A percentile compares a stretch with the other conserved stretches of the same genome.
phyloP scores from a whole-genome alignment of 2,113 vertebrate genomes.

The Pandion haliaetus region DNA sequence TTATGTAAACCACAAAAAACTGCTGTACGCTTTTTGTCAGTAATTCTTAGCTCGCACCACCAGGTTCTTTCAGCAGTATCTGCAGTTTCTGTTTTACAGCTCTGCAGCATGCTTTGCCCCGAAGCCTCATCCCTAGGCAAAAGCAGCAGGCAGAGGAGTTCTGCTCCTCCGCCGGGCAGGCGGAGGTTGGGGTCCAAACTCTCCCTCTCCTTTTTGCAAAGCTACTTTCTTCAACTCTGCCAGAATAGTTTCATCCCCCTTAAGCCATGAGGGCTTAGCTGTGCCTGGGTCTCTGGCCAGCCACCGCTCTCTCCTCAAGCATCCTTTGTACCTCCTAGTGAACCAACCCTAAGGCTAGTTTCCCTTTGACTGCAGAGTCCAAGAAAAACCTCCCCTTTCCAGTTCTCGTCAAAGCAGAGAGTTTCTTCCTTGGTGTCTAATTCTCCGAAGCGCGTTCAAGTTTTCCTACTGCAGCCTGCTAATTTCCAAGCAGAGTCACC shows the following conservation, averaged over 20 bases:
- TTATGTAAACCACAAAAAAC: constrained; percentile 4
- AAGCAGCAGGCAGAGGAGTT: background rate
- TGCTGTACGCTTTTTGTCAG: background rate
- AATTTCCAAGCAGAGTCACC: background rate
- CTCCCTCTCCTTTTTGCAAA: background rate
- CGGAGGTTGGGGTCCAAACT: background rate
- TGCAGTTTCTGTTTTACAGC: background rate
- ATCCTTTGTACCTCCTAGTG: background rate
- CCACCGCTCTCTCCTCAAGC: background rate
- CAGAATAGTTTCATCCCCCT: background rate
- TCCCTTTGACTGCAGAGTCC: background rate
- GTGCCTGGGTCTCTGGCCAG: background rate
- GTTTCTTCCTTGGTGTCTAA: background rate
- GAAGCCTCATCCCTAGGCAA: background rate
- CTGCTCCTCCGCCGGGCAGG: background rate
- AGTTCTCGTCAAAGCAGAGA: background rate
- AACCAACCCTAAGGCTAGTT: background rate
- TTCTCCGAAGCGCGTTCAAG: background rate
- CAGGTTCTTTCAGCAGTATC: background rate
- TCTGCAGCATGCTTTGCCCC: background rate
- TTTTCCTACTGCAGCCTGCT: background rate
- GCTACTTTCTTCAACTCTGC: background rate
- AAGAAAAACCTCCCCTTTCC: background rate
- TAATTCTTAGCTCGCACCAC: accelerated
- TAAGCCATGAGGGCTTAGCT: background rate